A percentile compares a stretch with the other conserved stretches of the same genome.
Evolutionary conservation across 2,797 vertebrate genomes (phyloP).

Genomic region (Epinephelus malabaricus): DNA sequence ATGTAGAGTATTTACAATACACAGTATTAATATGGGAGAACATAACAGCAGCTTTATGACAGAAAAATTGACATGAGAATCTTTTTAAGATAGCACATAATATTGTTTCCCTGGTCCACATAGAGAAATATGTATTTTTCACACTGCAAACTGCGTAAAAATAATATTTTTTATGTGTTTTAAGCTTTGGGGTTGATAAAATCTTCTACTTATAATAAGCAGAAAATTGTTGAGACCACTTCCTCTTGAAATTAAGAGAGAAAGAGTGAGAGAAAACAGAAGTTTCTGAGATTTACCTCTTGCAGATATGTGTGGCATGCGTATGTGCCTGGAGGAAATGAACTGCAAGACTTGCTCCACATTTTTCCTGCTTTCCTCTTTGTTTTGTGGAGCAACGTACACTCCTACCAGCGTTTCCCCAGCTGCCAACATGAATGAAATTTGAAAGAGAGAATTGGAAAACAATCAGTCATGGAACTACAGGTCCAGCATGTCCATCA

Average conservation of each 20-base stretch:
- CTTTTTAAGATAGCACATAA: background rate
- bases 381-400: conserved; percentile 86
- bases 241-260: background rate
- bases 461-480: background rate
- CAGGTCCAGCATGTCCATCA: background rate
- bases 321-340: conserved; percentile 94
- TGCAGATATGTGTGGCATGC: conserved; percentile 96
- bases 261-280: background rate
- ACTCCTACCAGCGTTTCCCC: conserved; percentile 92
- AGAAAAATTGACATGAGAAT: background rate
- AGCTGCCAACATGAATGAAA: conserved; percentile 81
- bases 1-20: background rate
- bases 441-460: background rate
- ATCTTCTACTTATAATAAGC: background rate
- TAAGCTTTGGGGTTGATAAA: background rate
- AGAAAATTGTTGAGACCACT: background rate
- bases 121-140: background rate
- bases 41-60: background rate
- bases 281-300: conserved; percentile 85
- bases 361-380: conserved; percentile 94
- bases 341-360: conserved; percentile 96
- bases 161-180: background rate
- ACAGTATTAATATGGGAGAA: background rate
- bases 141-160: background rate
- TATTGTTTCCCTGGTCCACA: background rate